phyloP scores from a whole-genome alignment of 2,113 vertebrate species.

The Siniperca chuatsi region DNA sequence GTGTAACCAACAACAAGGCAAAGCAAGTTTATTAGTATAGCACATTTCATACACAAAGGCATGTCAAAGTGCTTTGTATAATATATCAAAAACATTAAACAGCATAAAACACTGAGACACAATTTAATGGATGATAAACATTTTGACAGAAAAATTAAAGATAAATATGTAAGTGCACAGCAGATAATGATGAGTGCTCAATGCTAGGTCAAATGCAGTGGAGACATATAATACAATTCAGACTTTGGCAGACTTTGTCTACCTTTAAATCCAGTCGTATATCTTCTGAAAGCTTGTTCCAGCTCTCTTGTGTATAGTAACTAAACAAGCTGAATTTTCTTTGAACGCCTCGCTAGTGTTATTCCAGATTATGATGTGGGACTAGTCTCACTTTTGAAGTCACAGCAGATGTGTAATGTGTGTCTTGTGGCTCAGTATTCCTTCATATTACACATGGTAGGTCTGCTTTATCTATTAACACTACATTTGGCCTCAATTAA shows the following conservation, averaged over 20 bases:
- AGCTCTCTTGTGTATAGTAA: neutral
- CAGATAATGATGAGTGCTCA: neutral
- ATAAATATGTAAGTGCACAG: neutral
- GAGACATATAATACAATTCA: neutral
- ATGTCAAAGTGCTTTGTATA: conserved; percentile 8
- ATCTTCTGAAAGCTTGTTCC: neutral
- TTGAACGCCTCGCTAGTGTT: neutral
- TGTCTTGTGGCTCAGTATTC: neutral
- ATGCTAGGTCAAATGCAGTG: neutral
- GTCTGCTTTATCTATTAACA: conserved; percentile 8
- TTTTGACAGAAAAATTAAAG: neutral
- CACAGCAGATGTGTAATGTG: neutral
- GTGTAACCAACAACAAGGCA: neutral
- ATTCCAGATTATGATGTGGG: neutral
- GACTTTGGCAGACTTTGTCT: neutral
- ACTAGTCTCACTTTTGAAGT: neutral
- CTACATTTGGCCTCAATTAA: conserved; percentile 35
- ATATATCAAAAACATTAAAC: neutral
- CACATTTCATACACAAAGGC: neutral
- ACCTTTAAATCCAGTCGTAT: neutral
- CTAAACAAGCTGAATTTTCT: neutral
- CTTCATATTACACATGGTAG: neutral
- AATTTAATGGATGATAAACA: neutral
- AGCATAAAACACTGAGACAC: neutral
- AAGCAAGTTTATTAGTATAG: neutral